Conservation (phyloP, 2,888 invertebrate genomes). For the Macrosiphum euphorbiae region DNA sequence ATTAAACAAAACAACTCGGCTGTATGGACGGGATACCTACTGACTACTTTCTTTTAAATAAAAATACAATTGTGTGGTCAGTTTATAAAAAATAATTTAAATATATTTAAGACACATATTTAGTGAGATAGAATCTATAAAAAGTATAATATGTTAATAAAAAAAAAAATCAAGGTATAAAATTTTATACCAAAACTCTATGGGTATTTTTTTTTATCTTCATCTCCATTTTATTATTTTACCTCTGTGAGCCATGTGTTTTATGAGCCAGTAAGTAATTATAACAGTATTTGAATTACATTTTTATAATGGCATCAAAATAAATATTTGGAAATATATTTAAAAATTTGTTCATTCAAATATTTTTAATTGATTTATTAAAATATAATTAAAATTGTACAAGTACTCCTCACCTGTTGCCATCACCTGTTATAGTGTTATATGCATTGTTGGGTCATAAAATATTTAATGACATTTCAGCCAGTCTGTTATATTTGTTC, state of each 20-base stretch:
- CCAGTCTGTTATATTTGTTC: constrained; percentile 36
- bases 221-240: neutral
- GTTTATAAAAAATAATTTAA: neutral
- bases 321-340: too few relatives aligned
- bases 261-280: too few relatives aligned
- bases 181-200: neutral
- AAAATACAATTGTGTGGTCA: neutral
- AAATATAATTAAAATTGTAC: too few relatives aligned
- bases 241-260: too few relatives aligned
- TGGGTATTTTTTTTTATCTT: neutral
- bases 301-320: too few relatives aligned
- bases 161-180: neutral
- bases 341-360: too few relatives aligned
- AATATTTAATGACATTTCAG: neutral
- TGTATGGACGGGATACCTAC: neutral
- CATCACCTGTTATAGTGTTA: too few relatives aligned
- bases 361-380: too few relatives aligned
- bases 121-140: neutral
- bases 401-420: too few relatives aligned
- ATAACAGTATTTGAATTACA: too few relatives aligned
- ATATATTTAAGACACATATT: neutral
- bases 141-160: neutral
- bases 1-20: neutral
- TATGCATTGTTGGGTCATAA: neutral
- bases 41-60: neutral